Evolutionary conservation across 2,888 invertebrate genomes (phyloP).

Genomic region (Hesperia comma): DNA sequence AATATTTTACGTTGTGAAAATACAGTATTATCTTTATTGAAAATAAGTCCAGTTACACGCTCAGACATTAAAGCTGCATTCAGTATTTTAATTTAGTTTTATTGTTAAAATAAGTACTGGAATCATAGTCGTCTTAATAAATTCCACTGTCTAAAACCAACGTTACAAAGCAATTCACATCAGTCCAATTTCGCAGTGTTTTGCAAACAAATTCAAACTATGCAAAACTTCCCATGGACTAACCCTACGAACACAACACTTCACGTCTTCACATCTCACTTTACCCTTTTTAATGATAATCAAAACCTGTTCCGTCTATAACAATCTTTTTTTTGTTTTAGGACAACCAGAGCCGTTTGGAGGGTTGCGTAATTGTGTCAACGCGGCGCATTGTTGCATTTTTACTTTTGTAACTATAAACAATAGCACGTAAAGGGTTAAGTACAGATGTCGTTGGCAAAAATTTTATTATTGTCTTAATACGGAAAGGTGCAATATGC

Average conservation of each 20-base stretch:
- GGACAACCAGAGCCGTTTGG: slow-evolving; percentile 51
- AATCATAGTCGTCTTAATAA: no score
- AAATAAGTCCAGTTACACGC: no score
- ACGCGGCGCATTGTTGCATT: slow-evolving; percentile 65
- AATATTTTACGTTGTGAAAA: no score
- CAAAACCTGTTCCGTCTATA: slow-evolving; percentile 76
- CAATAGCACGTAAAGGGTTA: slow-evolving; percentile 61
- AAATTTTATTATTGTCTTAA: slow-evolving; percentile 71
- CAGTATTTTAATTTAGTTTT: neutral
- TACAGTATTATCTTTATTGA: no score
- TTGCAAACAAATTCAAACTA: neutral
- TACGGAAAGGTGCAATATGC: slow-evolving; percentile 71
- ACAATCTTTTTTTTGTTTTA: slow-evolving; percentile 82
- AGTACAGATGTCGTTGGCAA: slow-evolving; percentile 68
- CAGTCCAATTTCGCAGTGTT: neutral
- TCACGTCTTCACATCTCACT: slow-evolving; percentile 76
- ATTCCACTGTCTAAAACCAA: no score
- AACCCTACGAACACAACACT: slow-evolving; percentile 55
- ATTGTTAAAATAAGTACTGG: no score
- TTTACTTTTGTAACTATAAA: slow-evolving; percentile 66
- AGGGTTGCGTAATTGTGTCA: slow-evolving; percentile 77
- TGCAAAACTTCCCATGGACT: slow-evolving; percentile 16
- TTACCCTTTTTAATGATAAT: slow-evolving; percentile 78
- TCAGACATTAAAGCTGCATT: no score
- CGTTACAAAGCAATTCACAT: no score